Evolutionary conservation across 2,113 vertebrate species (phyloP), one percentile per base, ranked within the genome.

Genomic region (Gambusia affinis): DNA sequence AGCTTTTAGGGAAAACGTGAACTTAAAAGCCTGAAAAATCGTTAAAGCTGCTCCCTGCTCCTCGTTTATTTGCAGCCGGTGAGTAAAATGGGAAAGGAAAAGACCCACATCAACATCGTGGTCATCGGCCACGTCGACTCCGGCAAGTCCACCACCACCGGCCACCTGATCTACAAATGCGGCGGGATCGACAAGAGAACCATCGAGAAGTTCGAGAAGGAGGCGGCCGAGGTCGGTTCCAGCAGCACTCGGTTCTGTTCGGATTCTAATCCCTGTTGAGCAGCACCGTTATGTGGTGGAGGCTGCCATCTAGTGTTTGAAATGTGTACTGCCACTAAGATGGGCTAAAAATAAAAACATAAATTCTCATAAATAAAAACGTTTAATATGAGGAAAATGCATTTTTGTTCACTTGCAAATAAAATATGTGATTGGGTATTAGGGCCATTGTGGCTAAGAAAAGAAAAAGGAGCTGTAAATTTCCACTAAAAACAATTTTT

Each of bases 61-160:
- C 5, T 1, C 0, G 76, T 61, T 79, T 10, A 1, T 86, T 74
- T 35, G 0, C 12, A 29, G 47, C 1, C 85, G 94, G 92, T 92
- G 75, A 81, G 37, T 78, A 61, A 78, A 72, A 95, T 95, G 94
- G 92, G 78, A 73, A 95, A 94, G 76, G 94, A 95, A 82, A 95
- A 95, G 83, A 91, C 12, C 79, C 94, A 95, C 82, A 94, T 95
- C 74, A 95, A 95, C 91, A 95, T 95, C 83, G 95, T 95, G 90
- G 95, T 95, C 76, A 95, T 95, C 30, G 95, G 95, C 35, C 95
- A 95, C 77, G 95, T 95, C 78, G 95, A 95, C 84, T 95, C 95
- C 75, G 95, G 95, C 24, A 95, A 95, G 82, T 95, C 94, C 64
- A 95, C 94, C 76, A 91, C 94, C 85, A 95, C 94, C 67, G 94